Evolutionary conservation across 2,113 vertebrate genomes (phyloP).

Genomic region (Mobula hypostoma): DNA sequence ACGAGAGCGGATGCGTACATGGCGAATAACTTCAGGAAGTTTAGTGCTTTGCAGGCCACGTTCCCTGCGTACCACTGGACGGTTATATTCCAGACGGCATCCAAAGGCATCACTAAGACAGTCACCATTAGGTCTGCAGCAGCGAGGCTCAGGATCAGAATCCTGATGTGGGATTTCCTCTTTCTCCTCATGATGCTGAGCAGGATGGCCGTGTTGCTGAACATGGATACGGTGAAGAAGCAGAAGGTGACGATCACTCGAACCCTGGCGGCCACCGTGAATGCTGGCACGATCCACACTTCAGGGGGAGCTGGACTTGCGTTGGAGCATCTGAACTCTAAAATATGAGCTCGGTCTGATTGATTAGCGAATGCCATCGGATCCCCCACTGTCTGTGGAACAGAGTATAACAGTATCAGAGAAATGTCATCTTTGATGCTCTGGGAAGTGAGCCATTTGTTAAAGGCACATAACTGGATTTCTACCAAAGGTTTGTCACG

Average conservation of each 20-base stretch:
- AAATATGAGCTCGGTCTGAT: background rate
- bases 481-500: background rate
- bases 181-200: slow-evolving; percentile 53
- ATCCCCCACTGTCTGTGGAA: background rate
- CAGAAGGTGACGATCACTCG: slow-evolving; percentile 48
- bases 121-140: slow-evolving; percentile 68
- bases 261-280: slow-evolving; percentile 44
- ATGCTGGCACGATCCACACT: slow-evolving; percentile 48
- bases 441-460: background rate
- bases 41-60: slow-evolving; percentile 63
- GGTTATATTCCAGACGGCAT: slow-evolving; percentile 66
- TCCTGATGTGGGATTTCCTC: slow-evolving; percentile 60
- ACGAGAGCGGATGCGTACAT: slow-evolving; percentile 71
- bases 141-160: slow-evolving; percentile 63
- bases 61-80: slow-evolving; percentile 74
- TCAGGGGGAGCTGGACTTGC: slow-evolving; percentile 27
- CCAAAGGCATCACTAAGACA: slow-evolving; percentile 68
- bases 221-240: slow-evolving; percentile 48
- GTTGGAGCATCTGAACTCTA: too few relatives aligned
- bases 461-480: background rate
- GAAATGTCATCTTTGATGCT: background rate
- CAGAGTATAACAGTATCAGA: background rate
- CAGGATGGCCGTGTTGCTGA: slow-evolving; percentile 47
- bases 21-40: slow-evolving; percentile 75
- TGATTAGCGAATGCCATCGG: background rate